Evolutionary conservation across 2,797 vertebrate species (phyloP), one percentile per base, ranked within the genome.

Genomic region (Choloepus didactylus): DNA sequence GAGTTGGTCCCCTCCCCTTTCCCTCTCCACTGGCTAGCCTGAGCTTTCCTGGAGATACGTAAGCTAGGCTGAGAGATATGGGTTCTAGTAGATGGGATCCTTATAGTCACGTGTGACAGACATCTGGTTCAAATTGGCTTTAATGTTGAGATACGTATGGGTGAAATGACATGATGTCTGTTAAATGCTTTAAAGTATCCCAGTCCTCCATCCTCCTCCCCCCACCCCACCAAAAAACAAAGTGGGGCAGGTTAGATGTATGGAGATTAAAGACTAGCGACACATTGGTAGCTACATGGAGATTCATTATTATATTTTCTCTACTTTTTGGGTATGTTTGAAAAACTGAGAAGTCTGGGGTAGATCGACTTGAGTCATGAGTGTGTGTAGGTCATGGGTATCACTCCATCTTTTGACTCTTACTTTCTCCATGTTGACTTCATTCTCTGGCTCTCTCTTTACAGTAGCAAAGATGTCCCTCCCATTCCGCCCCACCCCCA

Each of bases 1-100:
- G 93, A 98, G 98, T 91, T 2, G 41, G 14, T 9, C 1, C 23
- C 10, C n/a, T 70, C 31, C 10, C 19, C 19, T 35, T 6, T 16
- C 3, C 10, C 6, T 56, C 49, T 21, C 31, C 31, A 7, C 25
- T 15, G 35, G 5, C 51, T 51, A 23, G 7, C 59, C 25, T 21
- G n/a, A 19, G 9, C 29, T 41, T 31, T 38, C 60, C 60, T 86
- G 41, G 86, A 44, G 44, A 95, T 38, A 62, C 2, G 27, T 9
- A 44, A 85, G 73, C 62, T 14, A 21, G 19, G 23, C 31, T 9
- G 35, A 73, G 54, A 44, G 19, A 4, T 3, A 54, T 38, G 0
- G 73, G 5, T 54, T 56, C 46, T 91, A 18, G 44, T 60, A 79
- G n/a, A 27, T 15, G 21, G 38, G 11, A 62, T 16, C 38, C 35